phyloP scores from a whole-genome alignment of 1,140 invertebrate genomes.

The Temnothorax nylanderi region DNA sequence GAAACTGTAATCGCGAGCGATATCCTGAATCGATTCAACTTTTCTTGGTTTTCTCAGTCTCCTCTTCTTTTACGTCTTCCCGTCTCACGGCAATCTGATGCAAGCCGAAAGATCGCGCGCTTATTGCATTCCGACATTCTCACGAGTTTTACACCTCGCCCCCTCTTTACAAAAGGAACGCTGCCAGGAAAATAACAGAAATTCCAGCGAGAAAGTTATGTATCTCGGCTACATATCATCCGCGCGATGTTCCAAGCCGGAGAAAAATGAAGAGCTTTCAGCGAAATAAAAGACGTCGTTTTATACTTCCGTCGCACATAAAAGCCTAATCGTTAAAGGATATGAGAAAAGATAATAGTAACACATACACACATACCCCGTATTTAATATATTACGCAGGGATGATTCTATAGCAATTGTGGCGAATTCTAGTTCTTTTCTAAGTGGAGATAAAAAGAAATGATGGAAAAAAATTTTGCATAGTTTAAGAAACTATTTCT shows the following conservation, averaged over 20 bases:
- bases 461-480: not conserved
- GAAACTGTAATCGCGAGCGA: conserved; percentile 34
- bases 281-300: conserved; percentile 12
- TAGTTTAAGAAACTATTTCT: not conserved
- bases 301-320: not conserved
- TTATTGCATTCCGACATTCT: conserved; percentile 56
- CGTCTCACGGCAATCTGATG: conserved; percentile 28
- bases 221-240: conserved; percentile 54
- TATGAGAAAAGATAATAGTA: not conserved
- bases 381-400: not conserved
- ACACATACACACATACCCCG: not conserved
- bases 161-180: conserved; percentile 43
- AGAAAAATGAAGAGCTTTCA: conserved; percentile 4
- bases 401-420: not conserved
- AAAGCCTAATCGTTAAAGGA: not conserved
- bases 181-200: conserved; percentile 54
- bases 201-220: conserved; percentile 46
- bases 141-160: conserved; percentile 49
- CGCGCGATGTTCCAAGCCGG: conserved; percentile 11
- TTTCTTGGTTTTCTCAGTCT: conserved; percentile 43
- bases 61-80: not conserved
- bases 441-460: not conserved
- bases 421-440: not conserved
- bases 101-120: conserved; percentile 46
- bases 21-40: conserved; percentile 53